Conservation (phyloP, 2,113 vertebrate species). For the Isichthys henryi region DNA sequence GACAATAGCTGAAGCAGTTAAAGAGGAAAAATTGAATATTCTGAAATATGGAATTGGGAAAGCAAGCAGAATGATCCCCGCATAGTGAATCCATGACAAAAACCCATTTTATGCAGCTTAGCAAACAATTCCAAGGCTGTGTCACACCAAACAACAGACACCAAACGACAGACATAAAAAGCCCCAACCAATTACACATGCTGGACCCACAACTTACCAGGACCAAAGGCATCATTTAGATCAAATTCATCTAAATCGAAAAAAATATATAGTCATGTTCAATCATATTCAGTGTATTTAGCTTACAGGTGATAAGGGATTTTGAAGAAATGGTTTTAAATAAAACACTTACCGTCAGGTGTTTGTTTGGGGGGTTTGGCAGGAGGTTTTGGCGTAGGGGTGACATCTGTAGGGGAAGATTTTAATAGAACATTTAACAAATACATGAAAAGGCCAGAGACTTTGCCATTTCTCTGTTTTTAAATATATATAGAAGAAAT, state of each 20-base stretch:
- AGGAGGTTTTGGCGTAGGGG: neutral
- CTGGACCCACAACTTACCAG: constrained; percentile 25
- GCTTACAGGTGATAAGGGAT: neutral
- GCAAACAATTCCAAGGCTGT: neutral
- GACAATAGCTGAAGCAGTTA: neutral
- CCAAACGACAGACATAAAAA: too few species aligned
- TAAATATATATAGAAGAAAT: neutral
- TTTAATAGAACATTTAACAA: neutral
- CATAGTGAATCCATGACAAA: neutral
- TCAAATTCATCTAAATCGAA: constrained; percentile 23
- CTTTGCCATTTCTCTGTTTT: neutral
- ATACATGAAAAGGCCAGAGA: neutral
- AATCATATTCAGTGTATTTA: neutral
- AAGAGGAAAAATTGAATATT: neutral
- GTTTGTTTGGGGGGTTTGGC: constrained; percentile 19
- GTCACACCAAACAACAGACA: neutral
- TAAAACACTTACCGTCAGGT: constrained; percentile 8
- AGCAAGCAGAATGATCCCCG: neutral
- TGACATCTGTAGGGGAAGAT: neutral
- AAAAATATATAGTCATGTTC: neutral
- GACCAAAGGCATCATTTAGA: constrained; percentile 28
- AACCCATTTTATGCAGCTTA: neutral
- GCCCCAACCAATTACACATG: neutral
- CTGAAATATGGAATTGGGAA: neutral
- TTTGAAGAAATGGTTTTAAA: neutral